These are phyloP conservation scores for Ondatra zibethicus DNA, from an alignment of 2,113 vertebrate species.

Conservation along the genomic window DNA sequence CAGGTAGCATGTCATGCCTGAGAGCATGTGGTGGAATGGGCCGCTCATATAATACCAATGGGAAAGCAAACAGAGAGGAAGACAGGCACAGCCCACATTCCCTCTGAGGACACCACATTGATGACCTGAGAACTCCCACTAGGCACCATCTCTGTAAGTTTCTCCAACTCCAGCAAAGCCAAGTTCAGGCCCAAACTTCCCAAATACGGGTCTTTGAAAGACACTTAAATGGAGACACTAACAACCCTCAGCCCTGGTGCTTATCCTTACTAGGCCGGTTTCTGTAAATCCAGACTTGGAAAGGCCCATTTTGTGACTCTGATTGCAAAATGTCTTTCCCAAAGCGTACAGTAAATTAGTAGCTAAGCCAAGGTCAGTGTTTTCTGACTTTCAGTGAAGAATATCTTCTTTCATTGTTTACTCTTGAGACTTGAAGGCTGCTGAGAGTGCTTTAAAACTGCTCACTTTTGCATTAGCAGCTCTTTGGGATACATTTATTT, in stretches of 20 bases:
- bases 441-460: constrained; percentile 43
- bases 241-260: not conserved
- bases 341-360: constrained; percentile 40
- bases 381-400: constrained; percentile 15
- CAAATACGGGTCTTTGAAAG: not conserved
- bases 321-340: constrained; percentile 13
- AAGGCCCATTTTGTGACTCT: not conserved
- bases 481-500: constrained; percentile 40
- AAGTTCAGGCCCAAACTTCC: not conserved
- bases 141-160: not conserved
- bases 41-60: not conserved
- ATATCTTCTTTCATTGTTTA: constrained; percentile 41
- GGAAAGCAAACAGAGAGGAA: not conserved
- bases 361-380: not conserved
- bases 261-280: not conserved
- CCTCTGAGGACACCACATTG: not conserved
- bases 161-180: not conserved
- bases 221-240: not conserved
- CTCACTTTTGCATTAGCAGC: constrained; percentile 38
- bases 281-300: constrained; percentile 8
- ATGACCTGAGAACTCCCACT: too few species aligned
- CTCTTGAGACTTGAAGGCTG: constrained; percentile 28
- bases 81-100: not conserved
- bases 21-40: not conserved
- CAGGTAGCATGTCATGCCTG: not conserved